Base-by-base conservation (phyloP, 2,888 invertebrate genomes). In the Tupiocoris notatus region DNA sequence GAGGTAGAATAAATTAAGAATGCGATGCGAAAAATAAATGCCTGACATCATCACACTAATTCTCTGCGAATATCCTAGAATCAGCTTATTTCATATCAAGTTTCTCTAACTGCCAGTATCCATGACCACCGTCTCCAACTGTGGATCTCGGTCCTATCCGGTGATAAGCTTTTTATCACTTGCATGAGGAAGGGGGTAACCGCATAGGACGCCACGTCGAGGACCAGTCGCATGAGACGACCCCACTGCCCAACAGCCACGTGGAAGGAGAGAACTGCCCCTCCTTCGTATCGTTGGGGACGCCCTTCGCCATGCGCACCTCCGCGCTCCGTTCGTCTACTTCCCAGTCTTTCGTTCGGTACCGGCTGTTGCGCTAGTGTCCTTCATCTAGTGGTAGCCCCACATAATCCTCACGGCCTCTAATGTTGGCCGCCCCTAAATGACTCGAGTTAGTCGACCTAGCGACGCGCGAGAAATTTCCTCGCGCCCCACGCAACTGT, bases 331-430 rank as follows among this genome's bases (percentile, higher is more conserved):
- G 25, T 18, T 17, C 58, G n/a, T n/a, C n/a, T n/a, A n/a, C 61
- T 61, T 58, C 24, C 25, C 70, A 70, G 70, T 70, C 70, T 59
- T 59, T 24, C 70, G 70, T 25, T 70, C 59, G 58, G 70, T 70
- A 61, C 61, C 70, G 70, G 70, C 70, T 18, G 25, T 20, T 23
- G 17, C 24, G 59, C 57, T 59, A 12, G 70, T 70, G 70, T 24
- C 12, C 59, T 59, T 67, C 57, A 1, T 57, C 67, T 20, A 9
- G 0, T 0, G 12, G 39, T 65, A 25, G 17, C 2, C 65, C 65
- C 1, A 20, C 65, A 17, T 65, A 9, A 17, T 54, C 54, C 54
- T 7, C 54, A 9, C 12, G 9, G 54, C 12, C 54, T 54, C 7
- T 54, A 12, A 12, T 54, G 7, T 54, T 12, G 54, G 54, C 54